A percentile compares a stretch with the other conserved stretches of the same genome.
phyloP scores from a whole-genome alignment of 2,888 invertebrate species.

The Aporophyla nigra region DNA sequence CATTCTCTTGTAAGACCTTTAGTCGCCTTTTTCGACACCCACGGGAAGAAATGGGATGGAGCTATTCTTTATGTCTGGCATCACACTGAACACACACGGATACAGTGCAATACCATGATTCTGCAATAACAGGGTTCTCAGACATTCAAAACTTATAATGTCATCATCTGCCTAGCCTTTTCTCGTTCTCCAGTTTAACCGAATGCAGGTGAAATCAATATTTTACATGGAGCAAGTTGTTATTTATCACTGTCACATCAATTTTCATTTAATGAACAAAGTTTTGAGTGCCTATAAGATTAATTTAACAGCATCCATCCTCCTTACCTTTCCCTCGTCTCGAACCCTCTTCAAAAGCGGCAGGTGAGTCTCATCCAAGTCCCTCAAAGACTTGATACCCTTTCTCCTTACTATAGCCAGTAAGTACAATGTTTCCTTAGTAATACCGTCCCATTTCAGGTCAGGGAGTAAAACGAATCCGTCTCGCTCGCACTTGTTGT shows the following conservation, averaged over 20 bases:
- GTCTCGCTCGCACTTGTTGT: slow-evolving; percentile 92
- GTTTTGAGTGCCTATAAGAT: background rate
- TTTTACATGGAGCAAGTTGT: no score
- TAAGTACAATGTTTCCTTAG: slow-evolving; percentile 95
- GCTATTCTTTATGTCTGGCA: no score
- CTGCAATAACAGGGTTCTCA: no score
- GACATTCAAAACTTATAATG: no score
- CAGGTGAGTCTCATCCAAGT: slow-evolving; percentile 94
- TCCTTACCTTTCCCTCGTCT: slow-evolving; percentile 93
- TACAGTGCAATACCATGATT: no score
- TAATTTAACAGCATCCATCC: background rate
- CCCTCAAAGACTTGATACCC: slow-evolving; percentile 95
- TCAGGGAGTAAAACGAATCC: slow-evolving; percentile 98
- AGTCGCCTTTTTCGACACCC: no score
- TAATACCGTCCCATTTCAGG: slow-evolving; percentile 98
- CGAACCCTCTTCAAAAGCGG: slow-evolving; percentile 95
- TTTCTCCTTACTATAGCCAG: slow-evolving; percentile 94
- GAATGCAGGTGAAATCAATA: no score
- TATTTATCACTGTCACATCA: background rate
- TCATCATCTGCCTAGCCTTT: no score
- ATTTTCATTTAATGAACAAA: background rate
- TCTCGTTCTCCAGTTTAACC: no score
- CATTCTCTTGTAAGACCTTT: no score
- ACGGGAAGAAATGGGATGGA: no score
- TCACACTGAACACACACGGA: no score